Percentiles rank a stretch among this genome's conserved stretches.
Evolutionary conservation across 2,113 vertebrate species (phyloP).

Genomic region (Myiopsitta monachus): DNA sequence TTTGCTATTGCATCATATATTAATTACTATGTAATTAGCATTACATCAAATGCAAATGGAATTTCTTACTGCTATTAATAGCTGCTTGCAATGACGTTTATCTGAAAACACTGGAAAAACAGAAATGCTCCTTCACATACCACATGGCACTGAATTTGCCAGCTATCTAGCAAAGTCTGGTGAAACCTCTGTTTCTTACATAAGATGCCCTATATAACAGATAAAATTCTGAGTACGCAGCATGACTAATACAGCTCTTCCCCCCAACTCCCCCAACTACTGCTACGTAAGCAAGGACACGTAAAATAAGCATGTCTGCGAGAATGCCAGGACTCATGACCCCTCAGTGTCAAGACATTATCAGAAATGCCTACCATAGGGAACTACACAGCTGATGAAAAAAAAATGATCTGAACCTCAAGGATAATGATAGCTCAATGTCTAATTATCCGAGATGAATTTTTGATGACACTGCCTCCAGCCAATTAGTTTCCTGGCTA

Average conservation of each 20-base stretch:
- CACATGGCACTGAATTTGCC: not conserved
- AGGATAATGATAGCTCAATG: conserved; percentile 4
- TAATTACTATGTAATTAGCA: not conserved
- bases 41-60: not conserved
- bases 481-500: not conserved
- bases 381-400: not conserved
- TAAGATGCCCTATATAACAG: not conserved
- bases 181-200: not conserved
- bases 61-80: not conserved
- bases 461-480: not conserved
- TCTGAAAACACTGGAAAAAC: not conserved
- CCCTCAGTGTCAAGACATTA: not conserved
- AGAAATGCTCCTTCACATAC: not conserved
- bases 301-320: not conserved
- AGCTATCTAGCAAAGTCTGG: not conserved
- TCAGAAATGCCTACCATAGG: conserved; percentile 14
- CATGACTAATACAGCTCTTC: not conserved
- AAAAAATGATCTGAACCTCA: conserved; percentile 26
- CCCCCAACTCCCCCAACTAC: not conserved
- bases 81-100: not conserved
- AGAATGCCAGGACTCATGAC: not conserved
- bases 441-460: conserved; percentile 52
- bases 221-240: not conserved
- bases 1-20: not conserved
- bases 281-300: conserved; percentile 6